phyloP scores from a whole-genome alignment of 2,797 vertebrate genomes.

The Falco biarmicus region DNA sequence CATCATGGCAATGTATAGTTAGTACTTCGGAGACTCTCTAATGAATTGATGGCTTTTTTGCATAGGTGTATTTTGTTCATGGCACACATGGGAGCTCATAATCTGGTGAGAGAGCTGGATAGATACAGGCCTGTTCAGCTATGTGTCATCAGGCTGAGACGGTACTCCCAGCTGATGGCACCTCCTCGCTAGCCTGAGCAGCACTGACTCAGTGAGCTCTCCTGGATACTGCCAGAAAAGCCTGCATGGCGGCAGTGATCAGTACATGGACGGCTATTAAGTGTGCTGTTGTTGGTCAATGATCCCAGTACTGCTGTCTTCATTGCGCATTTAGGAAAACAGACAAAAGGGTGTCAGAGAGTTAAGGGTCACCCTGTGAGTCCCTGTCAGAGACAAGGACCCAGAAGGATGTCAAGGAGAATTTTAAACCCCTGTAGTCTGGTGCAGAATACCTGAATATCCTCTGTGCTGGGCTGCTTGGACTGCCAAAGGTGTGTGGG shows the following conservation, averaged over 20 bases:
- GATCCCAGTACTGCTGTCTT: background rate
- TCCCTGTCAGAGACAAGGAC: background rate
- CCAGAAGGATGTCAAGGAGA: background rate
- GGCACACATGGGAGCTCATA: background rate
- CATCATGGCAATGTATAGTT: background rate
- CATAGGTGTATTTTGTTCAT: background rate
- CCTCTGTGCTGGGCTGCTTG: background rate
- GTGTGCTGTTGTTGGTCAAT: background rate
- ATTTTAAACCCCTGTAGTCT: background rate
- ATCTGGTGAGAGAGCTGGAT: background rate
- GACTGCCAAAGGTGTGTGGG: background rate
- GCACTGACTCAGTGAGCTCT: background rate
- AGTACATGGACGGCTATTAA: background rate
- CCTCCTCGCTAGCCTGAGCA: accelerated
- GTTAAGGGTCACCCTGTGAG: background rate
- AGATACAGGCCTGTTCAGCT: background rate
- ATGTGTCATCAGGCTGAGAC: background rate
- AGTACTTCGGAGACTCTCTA: background rate
- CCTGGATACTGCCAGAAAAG: background rate
- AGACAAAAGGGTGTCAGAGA: background rate
- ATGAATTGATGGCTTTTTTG: background rate
- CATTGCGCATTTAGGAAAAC: background rate
- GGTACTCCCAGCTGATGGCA: accelerated
- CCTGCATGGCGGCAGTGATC: background rate
- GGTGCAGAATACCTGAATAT: background rate